These are phyloP conservation scores for Cancer borealis DNA, from an alignment of 2,888 invertebrate genomes.

Conservation along the genomic window DNA sequence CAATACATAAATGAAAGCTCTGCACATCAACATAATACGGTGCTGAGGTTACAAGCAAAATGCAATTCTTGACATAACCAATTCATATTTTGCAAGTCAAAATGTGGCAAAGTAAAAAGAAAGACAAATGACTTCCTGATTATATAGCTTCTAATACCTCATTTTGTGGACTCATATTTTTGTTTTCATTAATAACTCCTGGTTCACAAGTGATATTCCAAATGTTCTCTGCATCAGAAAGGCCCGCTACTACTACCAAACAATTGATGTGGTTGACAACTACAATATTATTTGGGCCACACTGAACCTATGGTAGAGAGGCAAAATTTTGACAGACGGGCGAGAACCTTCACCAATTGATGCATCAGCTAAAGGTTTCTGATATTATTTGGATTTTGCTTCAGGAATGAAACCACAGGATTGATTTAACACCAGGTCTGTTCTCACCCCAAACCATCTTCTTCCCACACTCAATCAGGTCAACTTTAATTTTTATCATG, in stretches of 20 bases:
- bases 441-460: not conserved
- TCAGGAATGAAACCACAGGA: no score
- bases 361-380: not conserved
- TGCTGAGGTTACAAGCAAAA: not conserved
- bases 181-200: not conserved
- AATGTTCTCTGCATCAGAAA: not conserved
- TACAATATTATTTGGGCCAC: not conserved
- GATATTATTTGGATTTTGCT: no score
- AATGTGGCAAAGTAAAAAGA: not conserved
- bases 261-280: not conserved
- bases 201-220: not conserved
- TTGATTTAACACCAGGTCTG: not conserved
- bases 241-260: not conserved
- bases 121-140: not conserved
- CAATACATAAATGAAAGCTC: slow-evolving; percentile 4
- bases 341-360: not conserved
- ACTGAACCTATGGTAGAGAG: not conserved
- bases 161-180: not conserved
- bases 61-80: not conserved
- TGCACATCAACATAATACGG: not conserved
- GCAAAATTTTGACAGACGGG: not conserved
- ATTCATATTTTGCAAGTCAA: not conserved
- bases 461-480: not conserved
- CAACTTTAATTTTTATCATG: not conserved
- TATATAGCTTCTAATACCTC: not conserved